Base-by-base conservation (phyloP, 1,140 invertebrate genomes). In the Zaprionus africanus region DNA sequence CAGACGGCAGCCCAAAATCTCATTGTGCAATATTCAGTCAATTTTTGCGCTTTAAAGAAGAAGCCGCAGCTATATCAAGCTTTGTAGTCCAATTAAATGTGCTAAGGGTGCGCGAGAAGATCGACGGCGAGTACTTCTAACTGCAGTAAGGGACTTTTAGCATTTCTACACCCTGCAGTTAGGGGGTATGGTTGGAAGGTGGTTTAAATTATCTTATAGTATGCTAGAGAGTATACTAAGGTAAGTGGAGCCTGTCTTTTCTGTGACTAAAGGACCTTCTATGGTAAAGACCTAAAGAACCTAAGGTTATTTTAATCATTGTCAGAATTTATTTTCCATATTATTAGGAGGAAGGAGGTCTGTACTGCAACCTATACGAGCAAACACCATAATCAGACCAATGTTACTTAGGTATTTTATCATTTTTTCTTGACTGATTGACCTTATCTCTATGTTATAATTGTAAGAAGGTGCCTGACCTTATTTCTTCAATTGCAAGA, bases 61-160 rank as follows among this genome's bases (percentile, higher is more conserved):
- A 64, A 70, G 63, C 49, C 58, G 15, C 62, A 56, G 34, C 68
- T 51, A 22, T 61, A 59, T 41, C 67, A 54, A 51, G 43, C 60
- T 83, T 88, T 85, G 69, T 88, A 61, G 72, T 79, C 81, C 86
- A 90, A 90, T 88, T 88, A 90, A 90, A 70, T 54, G 9, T 19
- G 53, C 24, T 53, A 31, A 71, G 64, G 71, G 64, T 68, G 68
- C 38, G 38, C 49, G 9, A 43, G 26, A 11, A 38, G 17, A 64
- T 69, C 60, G 22, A 64, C 54, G 51, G 26, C 60, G 53, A 51
- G 53, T 57, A 19, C 41, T 12, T 5, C 17, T 22, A 26, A 36
- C 65, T 66, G 43, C 15, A 38, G 41, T 22, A 22, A 1, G 4
- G 24, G 4, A 0, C 46, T 2, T 3, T 34, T 17, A 7, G n/a